Evolutionary conservation across 2,888 invertebrate species (phyloP).

Genomic region (Eupithecia inturbata): DNA sequence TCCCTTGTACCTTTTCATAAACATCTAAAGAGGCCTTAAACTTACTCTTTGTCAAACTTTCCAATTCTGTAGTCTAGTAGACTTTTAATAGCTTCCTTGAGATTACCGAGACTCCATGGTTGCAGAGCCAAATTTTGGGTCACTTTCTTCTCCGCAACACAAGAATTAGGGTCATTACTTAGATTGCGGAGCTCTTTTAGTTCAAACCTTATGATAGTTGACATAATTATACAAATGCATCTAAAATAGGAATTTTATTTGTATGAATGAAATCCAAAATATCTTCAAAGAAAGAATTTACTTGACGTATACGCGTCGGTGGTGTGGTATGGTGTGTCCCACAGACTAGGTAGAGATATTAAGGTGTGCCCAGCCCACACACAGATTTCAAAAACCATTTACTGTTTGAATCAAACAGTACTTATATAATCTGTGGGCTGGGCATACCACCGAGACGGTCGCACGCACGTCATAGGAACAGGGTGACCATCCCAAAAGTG

Average conservation of each 20-base stretch:
- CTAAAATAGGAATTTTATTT: slow-evolving; percentile 17
- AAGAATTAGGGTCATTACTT: slow-evolving; percentile 82
- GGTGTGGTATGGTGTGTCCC: too few species aligned
- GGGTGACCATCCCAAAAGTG: too few species aligned
- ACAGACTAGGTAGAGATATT: too few species aligned
- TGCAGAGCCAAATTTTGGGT: slow-evolving; percentile 85
- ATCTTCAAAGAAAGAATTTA: slow-evolving; percentile 12
- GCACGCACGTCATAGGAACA: too few species aligned
- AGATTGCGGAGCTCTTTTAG: slow-evolving; percentile 82
- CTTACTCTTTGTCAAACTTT: slow-evolving; percentile 86
- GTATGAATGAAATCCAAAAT: slow-evolving; percentile 19
- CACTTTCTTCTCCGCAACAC: slow-evolving; percentile 82
- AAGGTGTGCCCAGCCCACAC: too few species aligned
- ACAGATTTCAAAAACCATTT: too few species aligned
- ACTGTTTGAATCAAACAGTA: too few species aligned
- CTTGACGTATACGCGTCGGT: not conserved
- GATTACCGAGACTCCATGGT: slow-evolving; percentile 85
- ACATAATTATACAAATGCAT: slow-evolving; percentile 56
- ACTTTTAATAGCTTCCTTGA: slow-evolving; percentile 84
- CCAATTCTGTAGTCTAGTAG: slow-evolving; percentile 84
- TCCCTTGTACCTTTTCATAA: not conserved
- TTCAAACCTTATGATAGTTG: slow-evolving; percentile 80
- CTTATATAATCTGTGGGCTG: too few species aligned
- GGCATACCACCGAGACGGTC: too few species aligned
- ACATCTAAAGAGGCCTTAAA: not conserved